These are phyloP conservation scores for Sylvilagus bachmani DNA, from an alignment of 2,113 vertebrate genomes.

Conservation along the genomic window DNA sequence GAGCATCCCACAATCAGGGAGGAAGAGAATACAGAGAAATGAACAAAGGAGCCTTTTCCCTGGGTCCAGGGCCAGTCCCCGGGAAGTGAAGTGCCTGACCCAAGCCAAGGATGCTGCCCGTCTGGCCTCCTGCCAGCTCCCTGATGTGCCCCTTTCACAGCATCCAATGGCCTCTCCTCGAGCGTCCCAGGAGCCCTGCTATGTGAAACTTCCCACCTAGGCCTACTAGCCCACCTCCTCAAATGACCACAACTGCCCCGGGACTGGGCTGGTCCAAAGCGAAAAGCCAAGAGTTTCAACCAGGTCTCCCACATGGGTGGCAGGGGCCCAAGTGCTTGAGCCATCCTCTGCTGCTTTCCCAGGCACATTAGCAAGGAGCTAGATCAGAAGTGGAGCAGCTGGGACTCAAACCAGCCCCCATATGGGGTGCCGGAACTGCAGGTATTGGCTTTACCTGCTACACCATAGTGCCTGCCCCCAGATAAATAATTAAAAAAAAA, in stretches of 20 bases:
- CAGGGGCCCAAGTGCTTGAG: no score
- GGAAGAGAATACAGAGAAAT: neutral
- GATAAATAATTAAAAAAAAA: no score
- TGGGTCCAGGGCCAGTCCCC: neutral
- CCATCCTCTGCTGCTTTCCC: no score
- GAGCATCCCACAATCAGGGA: neutral
- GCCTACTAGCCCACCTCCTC: neutral
- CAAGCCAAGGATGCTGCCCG: neutral
- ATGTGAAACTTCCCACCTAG: neutral
- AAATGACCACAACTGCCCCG: neutral
- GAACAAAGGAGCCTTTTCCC: neutral
- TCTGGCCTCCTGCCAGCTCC: neutral
- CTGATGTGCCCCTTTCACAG: neutral
- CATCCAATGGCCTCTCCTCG: neutral
- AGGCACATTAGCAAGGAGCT: no score
- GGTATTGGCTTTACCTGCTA: no score
- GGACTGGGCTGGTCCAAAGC: no score
- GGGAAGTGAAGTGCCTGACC: slow-evolving; percentile 48
- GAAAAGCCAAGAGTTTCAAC: no score
- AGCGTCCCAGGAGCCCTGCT: neutral
- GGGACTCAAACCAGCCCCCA: no score
- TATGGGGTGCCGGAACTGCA: no score
- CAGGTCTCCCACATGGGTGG: no score
- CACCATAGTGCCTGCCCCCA: no score
- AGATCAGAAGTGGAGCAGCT: no score